phyloP scores from a whole-genome alignment of 2,797 vertebrate species.

The Sebastes itinus region DNA sequence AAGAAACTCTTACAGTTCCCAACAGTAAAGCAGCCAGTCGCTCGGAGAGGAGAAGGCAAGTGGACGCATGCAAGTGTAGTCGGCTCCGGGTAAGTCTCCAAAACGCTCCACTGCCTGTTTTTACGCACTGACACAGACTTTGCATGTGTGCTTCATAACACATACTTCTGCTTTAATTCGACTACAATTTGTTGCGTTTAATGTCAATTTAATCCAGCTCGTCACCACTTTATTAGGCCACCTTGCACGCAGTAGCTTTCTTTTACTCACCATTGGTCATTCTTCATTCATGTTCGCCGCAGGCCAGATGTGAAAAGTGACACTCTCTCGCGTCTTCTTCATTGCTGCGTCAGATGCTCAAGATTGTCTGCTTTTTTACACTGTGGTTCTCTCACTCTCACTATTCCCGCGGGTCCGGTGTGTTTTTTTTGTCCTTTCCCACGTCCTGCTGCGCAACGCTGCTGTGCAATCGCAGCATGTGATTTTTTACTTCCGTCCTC shows the following conservation, averaged over 20 bases:
- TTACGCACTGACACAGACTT: not conserved
- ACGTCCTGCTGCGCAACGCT: conserved; percentile 44
- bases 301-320: not conserved
- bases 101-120: not conserved
- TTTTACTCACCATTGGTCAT: conserved; percentile 84
- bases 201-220: conserved; percentile 17
- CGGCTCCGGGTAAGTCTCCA: conserved; percentile 49
- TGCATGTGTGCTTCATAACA: not conserved
- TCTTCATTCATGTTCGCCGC: conserved; percentile 76
- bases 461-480: conserved; percentile 47
- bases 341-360: conserved; percentile 32
- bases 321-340: not conserved
- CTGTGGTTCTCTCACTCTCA: not conserved
- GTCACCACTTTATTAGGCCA: conserved; percentile 30
- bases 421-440: not conserved
- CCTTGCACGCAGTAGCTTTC: not conserved
- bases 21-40: conserved; percentile 20
- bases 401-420: not conserved
- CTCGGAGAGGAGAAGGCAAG: conserved; percentile 4
- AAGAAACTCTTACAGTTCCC: not conserved
- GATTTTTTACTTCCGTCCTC: conserved; percentile 69
- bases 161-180: not conserved
- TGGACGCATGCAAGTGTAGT: conserved; percentile 32
- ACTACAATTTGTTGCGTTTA: not conserved
- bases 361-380: not conserved